Conservation (phyloP, 1,140 invertebrate genomes). For the Agrilus planipennis region DNA sequence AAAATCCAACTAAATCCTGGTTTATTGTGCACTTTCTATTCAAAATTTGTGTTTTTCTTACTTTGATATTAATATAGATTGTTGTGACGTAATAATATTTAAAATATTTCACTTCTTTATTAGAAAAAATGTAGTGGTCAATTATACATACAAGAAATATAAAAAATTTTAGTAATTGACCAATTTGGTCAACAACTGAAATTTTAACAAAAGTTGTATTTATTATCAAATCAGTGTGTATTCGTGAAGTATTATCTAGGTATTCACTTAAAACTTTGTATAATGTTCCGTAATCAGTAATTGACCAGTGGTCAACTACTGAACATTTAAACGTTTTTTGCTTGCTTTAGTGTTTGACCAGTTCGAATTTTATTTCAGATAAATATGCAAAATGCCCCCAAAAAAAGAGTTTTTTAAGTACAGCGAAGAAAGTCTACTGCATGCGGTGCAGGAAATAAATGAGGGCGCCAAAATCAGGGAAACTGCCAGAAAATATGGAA, state of each 20-base stretch:
- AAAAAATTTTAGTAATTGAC: neutral
- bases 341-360: neutral
- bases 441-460: constrained; percentile 7
- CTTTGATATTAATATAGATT: no score
- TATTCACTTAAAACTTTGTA: constrained; percentile 4
- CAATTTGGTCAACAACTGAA: neutral
- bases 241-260: constrained; percentile 5
- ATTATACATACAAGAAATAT: neutral
- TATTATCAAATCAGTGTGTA: constrained; percentile 3
- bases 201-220: constrained; percentile 5
- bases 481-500: constrained; percentile 7
- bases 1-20: no score
- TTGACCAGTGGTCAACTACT: neutral
- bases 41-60: no score
- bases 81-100: no score
- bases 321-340: neutral
- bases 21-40: no score
- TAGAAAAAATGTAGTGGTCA: neutral
- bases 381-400: no score
- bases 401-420: constrained; percentile 8
- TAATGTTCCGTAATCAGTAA: constrained; percentile 8
- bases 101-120: neutral
- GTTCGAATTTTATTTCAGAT: constrained; percentile 5
- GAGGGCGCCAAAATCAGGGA: constrained; percentile 5
- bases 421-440: constrained; percentile 7